These are phyloP conservation scores for Rhagonycha lutea DNA, from an alignment of 2,888 invertebrate species.

Conservation along the genomic window DNA sequence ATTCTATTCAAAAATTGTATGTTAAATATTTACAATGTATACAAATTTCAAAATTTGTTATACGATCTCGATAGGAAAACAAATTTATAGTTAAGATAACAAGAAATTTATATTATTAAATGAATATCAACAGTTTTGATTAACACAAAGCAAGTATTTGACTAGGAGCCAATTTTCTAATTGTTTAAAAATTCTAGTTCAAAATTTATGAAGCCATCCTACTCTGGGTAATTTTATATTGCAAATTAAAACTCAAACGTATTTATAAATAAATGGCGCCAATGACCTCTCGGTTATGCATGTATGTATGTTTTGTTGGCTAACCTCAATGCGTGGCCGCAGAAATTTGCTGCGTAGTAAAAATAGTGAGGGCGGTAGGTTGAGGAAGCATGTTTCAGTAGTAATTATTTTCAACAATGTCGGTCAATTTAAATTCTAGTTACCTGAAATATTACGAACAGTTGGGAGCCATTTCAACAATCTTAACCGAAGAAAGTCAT, in stretches of 20 bases:
- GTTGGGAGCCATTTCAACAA: not conserved
- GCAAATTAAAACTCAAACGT: constrained; percentile 18
- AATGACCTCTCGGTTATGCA: constrained; percentile 43
- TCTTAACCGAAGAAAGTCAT: not conserved
- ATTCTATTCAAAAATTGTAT: no score
- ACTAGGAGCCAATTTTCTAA: not conserved
- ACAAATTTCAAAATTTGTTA: not conserved
- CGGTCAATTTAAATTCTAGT: not conserved
- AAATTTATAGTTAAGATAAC: not conserved
- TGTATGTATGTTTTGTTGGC: constrained; percentile 35
- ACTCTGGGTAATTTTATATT: constrained; percentile 3
- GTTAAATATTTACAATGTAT: not conserved
- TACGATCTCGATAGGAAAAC: not conserved
- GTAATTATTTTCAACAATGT: not conserved
- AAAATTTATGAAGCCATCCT: not conserved
- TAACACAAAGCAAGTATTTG: not conserved
- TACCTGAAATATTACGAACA: not conserved
- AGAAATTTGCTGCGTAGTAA: constrained; percentile 30
- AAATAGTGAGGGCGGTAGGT: constrained; percentile 27
- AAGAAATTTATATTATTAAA: not conserved
- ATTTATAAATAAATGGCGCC: constrained; percentile 39
- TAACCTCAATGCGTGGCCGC: constrained; percentile 28
- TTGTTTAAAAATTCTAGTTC: not conserved
- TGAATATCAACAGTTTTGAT: not conserved
- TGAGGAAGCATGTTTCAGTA: not conserved